Evolutionary conservation across 2,113 vertebrate species (phyloP).

Genomic region (Bubo bubo): DNA sequence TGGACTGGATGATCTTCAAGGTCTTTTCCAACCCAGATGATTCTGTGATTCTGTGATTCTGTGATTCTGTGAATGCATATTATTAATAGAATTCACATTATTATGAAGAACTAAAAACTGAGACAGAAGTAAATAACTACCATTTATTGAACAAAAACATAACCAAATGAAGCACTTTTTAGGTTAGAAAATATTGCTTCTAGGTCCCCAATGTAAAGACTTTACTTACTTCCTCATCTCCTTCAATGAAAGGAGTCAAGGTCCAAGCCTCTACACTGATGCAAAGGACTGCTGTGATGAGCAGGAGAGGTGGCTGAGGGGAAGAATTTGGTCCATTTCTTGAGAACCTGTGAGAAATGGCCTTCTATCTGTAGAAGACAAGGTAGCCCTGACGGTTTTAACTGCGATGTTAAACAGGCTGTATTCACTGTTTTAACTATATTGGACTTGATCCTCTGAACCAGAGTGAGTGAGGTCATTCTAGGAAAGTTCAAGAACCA

Average conservation of each 20-base stretch:
- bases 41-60: too few relatives aligned
- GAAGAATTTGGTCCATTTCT: background rate
- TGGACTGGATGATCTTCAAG: too few relatives aligned
- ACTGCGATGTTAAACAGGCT: background rate
- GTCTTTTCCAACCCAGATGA: too few relatives aligned
- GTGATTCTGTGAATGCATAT: constrained; percentile 8
- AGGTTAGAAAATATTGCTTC: background rate
- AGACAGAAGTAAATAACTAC: constrained; percentile 47
- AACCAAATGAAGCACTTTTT: background rate
- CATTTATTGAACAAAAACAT: background rate
- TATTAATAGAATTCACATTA: constrained; percentile 66
- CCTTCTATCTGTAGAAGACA: background rate
- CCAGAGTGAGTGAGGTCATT: background rate
- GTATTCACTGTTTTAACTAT: background rate
- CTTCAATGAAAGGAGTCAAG: background rate
- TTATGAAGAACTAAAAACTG: constrained; percentile 41
- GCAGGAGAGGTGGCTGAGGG: background rate
- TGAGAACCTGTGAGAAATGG: background rate
- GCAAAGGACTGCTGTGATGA: background rate
- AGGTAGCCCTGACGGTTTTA: background rate
- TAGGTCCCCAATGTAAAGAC: background rate
- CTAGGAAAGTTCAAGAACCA: background rate
- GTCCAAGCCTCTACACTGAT: background rate
- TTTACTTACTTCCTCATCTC: background rate
- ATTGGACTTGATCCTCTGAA: background rate